Evolutionary conservation across 2,888 invertebrate species (phyloP).

Genomic region (Calameuta filiformis): DNA sequence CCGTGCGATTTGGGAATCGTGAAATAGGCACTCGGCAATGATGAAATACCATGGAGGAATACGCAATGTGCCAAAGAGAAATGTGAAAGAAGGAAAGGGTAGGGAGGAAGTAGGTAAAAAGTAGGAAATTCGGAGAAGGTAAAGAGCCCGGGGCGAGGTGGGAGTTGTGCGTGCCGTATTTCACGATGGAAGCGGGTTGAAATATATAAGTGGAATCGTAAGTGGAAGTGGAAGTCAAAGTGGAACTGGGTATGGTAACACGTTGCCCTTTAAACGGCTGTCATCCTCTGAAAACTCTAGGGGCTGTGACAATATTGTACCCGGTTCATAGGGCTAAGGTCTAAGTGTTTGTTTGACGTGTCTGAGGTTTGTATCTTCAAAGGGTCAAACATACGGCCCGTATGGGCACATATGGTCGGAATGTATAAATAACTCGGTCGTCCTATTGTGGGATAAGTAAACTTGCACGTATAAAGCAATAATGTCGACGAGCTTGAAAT

Average conservation of each 20-base stretch:
- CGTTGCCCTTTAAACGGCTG: constrained; percentile 40
- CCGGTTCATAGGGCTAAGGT: constrained; percentile 29
- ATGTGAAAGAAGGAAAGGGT: background rate
- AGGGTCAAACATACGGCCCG: constrained; percentile 42
- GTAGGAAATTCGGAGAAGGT: background rate
- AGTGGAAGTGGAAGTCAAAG: constrained; percentile 9
- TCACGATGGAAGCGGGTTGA: constrained; percentile 12
- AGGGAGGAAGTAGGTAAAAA: constrained; percentile 19
- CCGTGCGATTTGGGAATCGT: background rate
- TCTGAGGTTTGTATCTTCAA: constrained; percentile 48
- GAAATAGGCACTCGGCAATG: background rate
- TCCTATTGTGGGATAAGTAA: constrained; percentile 50
- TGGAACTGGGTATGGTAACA: constrained; percentile 7
- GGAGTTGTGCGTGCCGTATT: background rate
- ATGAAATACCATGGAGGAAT: background rate
- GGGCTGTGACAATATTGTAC: constrained; percentile 38
- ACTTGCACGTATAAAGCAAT: constrained; percentile 22
- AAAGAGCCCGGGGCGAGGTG: background rate
- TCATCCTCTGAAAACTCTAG: constrained; percentile 25
- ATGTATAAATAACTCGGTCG: constrained; percentile 55
- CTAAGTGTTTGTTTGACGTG: constrained; percentile 43
- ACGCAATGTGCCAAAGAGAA: background rate
- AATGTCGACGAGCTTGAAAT: background rate
- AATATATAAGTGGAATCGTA: constrained; percentile 17
- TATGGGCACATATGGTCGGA: constrained; percentile 51